Evolutionary conservation across 2,113 vertebrate species (phyloP).

Genomic region (Symphodus melops): DNA sequence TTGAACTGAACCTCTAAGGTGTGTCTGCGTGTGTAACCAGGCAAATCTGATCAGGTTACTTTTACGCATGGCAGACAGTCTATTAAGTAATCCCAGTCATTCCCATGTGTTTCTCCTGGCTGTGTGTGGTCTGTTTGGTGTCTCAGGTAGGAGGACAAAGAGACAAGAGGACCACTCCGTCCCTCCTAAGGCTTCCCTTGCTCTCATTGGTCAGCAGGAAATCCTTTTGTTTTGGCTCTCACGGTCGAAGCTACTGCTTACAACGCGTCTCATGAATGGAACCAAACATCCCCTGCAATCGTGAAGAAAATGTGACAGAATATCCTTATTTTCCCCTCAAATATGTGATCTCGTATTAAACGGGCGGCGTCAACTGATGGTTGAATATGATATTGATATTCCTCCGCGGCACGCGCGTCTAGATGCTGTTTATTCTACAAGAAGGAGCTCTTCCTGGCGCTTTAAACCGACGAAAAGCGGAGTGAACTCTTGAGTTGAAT

Average conservation of each 20-base stretch:
- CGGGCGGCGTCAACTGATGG: not conserved
- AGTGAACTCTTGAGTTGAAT: conserved; percentile 49
- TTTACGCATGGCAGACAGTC: not conserved
- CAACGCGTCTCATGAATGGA: conserved; percentile 38
- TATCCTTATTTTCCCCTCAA: not conserved
- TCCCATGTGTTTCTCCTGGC: not conserved
- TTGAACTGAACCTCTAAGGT: not conserved
- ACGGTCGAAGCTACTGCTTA: conserved; percentile 17
- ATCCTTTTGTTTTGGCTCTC: conserved; percentile 69
- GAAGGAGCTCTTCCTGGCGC: conserved; percentile 6
- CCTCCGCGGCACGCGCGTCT: not conserved
- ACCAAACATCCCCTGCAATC: not conserved
- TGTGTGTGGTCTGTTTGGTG: conserved; percentile 27
- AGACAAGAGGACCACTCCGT: conserved; percentile 51
- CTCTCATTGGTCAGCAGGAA: conserved; percentile 64
- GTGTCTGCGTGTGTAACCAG: not conserved
- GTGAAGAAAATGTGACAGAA: not conserved
- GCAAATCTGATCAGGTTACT: not conserved
- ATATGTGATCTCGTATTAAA: not conserved
- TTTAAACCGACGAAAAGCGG: conserved; percentile 27
- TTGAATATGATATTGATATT: not conserved
- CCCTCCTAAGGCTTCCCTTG: conserved; percentile 41
- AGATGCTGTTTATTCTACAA: not conserved
- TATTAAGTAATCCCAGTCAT: not conserved
- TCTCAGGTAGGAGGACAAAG: conserved; percentile 69